Evolutionary conservation across 35 echinoderm and acorn worm genomes (phyloP), one percentile per base, ranked within the genome.

Genomic region (Apostichopus japonicus): DNA sequence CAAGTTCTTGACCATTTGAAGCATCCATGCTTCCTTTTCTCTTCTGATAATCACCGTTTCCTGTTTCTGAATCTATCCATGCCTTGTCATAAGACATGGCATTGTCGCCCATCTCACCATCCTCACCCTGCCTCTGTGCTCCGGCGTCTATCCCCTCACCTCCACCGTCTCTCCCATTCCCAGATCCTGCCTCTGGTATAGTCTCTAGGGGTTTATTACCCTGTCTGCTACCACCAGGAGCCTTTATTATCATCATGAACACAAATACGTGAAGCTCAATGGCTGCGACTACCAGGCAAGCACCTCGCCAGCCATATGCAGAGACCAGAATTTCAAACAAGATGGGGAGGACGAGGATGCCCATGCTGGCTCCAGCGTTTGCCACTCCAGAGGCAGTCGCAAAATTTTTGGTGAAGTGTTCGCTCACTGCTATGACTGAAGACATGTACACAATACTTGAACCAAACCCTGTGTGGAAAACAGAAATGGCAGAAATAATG

Each of bases 391-490:
- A 77, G 1, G 90, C 90, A 56, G 90, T 91, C 22, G 76, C 72
- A 91, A 91, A 91, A 79, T 91, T 91, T 21, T 91, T 91, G 53
- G 33, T 11, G 61, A 91, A 91, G 72, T 91, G 90, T 15, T 91
- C 19, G 25, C 90, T 91, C 16, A 91, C 90, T 23, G 90, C 71
- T 77, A 91, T 55, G 16, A 91, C 77, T 61, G 72, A 55, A 15
- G 90, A 23, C 90, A 91, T 91, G 23, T 91, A 91, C 27, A 77
- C 71, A 6, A 91, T 24, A 53, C 90, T 91, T 10, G 90, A 91
- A 27, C 90, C 90, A 24, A 91, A 19, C 10, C 90, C 90, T 91
- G 72, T 58, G 27, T 56, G 61, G 27, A 24, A 79, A 23, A 75
- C 11, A 75, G 17, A 44, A 44, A 44, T 44, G 33, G 33, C 1